Conservation (phyloP, 2,113 vertebrate genomes). For the Trogon surrucura region DNA sequence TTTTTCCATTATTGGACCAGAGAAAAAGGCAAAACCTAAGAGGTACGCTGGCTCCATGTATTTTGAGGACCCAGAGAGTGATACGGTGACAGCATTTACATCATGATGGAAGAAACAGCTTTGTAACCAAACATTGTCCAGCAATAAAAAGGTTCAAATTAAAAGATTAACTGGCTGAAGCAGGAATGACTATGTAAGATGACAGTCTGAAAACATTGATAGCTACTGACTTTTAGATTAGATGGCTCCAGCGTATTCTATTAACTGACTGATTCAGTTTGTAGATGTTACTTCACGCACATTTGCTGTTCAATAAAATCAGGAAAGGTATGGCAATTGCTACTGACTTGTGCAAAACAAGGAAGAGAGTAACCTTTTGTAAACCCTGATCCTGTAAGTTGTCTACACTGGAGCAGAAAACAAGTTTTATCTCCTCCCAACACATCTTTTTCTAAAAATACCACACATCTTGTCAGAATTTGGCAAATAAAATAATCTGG, state of each 20-base stretch:
- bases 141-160: neutral
- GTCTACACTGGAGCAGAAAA: neutral
- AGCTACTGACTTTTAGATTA: neutral
- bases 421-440: neutral
- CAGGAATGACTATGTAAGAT: neutral
- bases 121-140: neutral
- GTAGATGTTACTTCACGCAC: neutral
- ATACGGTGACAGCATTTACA: neutral
- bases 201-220: neutral
- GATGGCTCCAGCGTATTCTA: neutral
- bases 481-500: constrained; percentile 28
- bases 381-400: neutral
- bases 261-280: constrained; percentile 1
- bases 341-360: neutral
- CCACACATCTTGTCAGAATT: constrained; percentile 23
- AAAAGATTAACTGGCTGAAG: neutral
- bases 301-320: neutral
- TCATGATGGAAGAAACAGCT: neutral
- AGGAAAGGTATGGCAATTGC: neutral
- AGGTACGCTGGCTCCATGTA: neutral
- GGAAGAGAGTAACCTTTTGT: neutral
- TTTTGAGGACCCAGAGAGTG: neutral
- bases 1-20: neutral
- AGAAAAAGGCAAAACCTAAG: neutral
- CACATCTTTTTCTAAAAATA: constrained; percentile 12